Evolutionary conservation across 64 coral and sea anemone species (phyloP).

Genomic region (Montipora capricornis): DNA sequence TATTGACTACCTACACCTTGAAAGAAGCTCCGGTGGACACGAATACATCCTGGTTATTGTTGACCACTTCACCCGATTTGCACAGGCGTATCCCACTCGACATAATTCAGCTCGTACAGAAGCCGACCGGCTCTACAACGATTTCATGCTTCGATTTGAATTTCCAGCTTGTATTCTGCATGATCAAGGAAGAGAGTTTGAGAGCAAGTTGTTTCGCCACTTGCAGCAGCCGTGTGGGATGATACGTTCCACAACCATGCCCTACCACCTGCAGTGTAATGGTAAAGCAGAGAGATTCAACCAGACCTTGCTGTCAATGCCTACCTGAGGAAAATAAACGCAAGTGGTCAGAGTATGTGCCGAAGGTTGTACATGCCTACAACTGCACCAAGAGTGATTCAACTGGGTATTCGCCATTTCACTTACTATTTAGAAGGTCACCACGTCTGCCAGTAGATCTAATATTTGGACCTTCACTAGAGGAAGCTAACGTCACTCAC

Average conservation of each 20-base stretch:
- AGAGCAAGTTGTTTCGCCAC: slow-evolving; percentile 38
- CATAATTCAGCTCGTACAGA: slow-evolving; percentile 27
- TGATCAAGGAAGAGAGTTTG: slow-evolving; percentile 40
- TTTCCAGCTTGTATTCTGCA: slow-evolving; percentile 28
- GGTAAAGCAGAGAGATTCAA: slow-evolving; percentile 50
- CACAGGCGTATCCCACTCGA: slow-evolving; percentile 45
- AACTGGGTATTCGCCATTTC: no score
- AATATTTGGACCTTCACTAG: no score
- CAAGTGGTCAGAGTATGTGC: background rate
- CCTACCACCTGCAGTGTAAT: slow-evolving; percentile 26
- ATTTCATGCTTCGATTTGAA: slow-evolving; percentile 37
- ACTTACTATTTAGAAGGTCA: no score
- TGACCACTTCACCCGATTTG: slow-evolving; percentile 37
- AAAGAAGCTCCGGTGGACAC: slow-evolving; percentile 49
- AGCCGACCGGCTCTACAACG: slow-evolving; percentile 33
- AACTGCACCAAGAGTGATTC: no score
- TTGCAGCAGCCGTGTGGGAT: slow-evolving; percentile 23
- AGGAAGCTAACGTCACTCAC: no score
- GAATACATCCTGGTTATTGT: slow-evolving; percentile 43
- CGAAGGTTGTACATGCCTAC: no score
- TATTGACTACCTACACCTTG: slow-evolving; percentile 41
- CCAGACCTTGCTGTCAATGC: slow-evolving; percentile 16
- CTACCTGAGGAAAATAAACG: slow-evolving; percentile 1
- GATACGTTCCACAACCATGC: background rate
- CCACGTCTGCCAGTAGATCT: no score